Evolutionary conservation across 2,888 invertebrate species (phyloP).

Genomic region (Oscheius sp.): DNA sequence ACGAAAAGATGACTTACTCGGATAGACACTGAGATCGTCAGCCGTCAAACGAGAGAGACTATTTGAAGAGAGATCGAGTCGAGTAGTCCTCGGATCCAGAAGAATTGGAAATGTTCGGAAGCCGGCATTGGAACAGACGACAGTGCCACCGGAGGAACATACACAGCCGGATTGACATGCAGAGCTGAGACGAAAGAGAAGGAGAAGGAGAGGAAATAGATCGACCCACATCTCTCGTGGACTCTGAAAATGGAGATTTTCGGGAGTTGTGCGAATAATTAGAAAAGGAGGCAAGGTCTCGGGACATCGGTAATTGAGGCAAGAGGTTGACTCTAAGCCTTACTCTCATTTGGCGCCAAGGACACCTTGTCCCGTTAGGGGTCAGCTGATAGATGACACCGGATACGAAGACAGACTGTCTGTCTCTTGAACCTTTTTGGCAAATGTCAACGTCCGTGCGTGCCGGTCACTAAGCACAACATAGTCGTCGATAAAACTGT

Average conservation of each 20-base stretch:
- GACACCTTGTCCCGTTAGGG: background rate
- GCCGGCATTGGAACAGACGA: slow-evolving; percentile 33
- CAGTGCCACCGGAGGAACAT: slow-evolving; percentile 46
- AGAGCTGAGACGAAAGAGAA: slow-evolving; percentile 4
- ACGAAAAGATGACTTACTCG: slow-evolving; percentile 45
- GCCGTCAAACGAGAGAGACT: slow-evolving; percentile 45
- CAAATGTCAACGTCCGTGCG: background rate
- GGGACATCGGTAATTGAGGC: slow-evolving; percentile 28
- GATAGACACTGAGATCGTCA: slow-evolving; percentile 56
- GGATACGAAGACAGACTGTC: background rate
- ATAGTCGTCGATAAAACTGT: slow-evolving; percentile 19
- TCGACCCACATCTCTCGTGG: slow-evolving; percentile 12
- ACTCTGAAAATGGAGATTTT: background rate
- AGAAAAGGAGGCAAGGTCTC: slow-evolving; percentile 23
- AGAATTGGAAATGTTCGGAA: slow-evolving; percentile 53
- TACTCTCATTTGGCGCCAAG: slow-evolving; percentile 21
- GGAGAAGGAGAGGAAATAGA: background rate
- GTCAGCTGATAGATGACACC: slow-evolving; percentile 2
- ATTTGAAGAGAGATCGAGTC: slow-evolving; percentile 51
- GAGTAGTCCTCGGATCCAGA: slow-evolving; percentile 50
- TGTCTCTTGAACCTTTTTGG: slow-evolving; percentile 9
- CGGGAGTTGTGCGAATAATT: slow-evolving; percentile 1
- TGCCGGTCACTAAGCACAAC: background rate
- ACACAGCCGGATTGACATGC: slow-evolving; percentile 52
- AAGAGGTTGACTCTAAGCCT: slow-evolving; percentile 33